phyloP scores from a whole-genome alignment of 2,888 invertebrate genomes.

The Trileptium ribeirensis region DNA sequence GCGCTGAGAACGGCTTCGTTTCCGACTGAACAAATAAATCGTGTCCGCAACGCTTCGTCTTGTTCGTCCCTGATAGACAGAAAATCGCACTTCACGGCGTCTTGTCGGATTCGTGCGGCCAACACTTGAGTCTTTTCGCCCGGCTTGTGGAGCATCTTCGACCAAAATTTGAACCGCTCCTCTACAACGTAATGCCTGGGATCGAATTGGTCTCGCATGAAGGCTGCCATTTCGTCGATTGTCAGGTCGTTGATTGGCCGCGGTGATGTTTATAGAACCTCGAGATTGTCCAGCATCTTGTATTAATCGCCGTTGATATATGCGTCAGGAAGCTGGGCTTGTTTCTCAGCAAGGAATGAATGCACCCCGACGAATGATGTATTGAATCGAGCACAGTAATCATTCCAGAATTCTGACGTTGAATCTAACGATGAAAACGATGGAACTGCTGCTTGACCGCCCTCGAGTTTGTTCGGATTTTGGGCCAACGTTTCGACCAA shows the following conservation, averaged over 20 bases:
- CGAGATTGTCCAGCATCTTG: slow-evolving; percentile 8
- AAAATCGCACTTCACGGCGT: slow-evolving; percentile 30
- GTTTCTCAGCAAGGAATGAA: neutral
- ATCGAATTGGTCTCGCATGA: no score
- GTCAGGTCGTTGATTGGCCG: no score
- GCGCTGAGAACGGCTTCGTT: slow-evolving; percentile 33
- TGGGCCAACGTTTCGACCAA: neutral
- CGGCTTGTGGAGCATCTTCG: slow-evolving; percentile 28
- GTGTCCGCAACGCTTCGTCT: slow-evolving; percentile 33
- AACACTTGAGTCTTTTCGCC: slow-evolving; percentile 30
- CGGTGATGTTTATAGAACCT: no score
- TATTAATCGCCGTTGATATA: no score
- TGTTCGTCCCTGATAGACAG: slow-evolving; percentile 32
- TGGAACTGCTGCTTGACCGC: neutral
- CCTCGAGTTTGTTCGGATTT: no score
- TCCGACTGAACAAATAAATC: slow-evolving; percentile 31
- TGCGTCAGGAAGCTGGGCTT: no score
- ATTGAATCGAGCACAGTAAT: slow-evolving; percentile 6
- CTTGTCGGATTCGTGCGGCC: slow-evolving; percentile 31
- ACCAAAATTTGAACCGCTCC: slow-evolving; percentile 31
- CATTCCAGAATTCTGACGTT: slow-evolving; percentile 18
- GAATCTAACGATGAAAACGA: slow-evolving; percentile 20
- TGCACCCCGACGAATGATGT: slow-evolving; percentile 16
- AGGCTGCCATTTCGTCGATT: no score
- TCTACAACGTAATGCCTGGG: neutral